Conservation (phyloP, 2,113 vertebrate species). For the Hoplias malabaricus region DNA sequence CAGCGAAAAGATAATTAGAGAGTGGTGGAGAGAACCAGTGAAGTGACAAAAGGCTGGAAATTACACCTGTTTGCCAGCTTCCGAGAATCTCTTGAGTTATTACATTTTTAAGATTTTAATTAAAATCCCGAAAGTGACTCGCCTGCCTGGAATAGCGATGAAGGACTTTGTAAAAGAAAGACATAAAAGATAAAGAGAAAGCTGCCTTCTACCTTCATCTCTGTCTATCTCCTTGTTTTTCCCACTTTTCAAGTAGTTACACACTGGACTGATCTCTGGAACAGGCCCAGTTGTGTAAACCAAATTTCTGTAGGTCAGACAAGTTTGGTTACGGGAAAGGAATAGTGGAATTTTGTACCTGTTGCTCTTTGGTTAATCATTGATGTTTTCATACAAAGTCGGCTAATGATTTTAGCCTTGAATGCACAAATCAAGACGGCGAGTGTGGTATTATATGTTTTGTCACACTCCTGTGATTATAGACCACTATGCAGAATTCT, state of each 20-base stretch:
- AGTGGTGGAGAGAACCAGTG: conserved; percentile 56
- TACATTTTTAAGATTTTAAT: conserved; percentile 71
- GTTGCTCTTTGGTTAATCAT: background rate
- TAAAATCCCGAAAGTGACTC: conserved; percentile 60
- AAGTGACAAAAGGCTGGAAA: conserved; percentile 50
- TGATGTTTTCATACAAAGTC: background rate
- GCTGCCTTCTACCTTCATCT: conserved; percentile 52
- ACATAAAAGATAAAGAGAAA: conserved; percentile 63
- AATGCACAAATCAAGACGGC: background rate
- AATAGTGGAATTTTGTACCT: background rate
- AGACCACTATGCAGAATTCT: background rate
- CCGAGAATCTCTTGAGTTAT: conserved; percentile 63
- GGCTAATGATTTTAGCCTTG: background rate
- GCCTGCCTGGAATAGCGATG: conserved; percentile 64
- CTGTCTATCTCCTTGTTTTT: conserved; percentile 50
- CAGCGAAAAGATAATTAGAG: conserved; percentile 46
- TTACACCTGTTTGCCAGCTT: conserved; percentile 59
- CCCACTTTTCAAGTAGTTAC: conserved; percentile 13
- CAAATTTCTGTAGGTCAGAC: background rate
- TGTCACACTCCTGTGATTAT: background rate
- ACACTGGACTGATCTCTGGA: conserved; percentile 27
- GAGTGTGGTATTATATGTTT: background rate
- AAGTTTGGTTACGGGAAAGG: background rate
- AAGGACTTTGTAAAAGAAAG: conserved; percentile 64
- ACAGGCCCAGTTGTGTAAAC: conserved; percentile 27